phyloP scores from a whole-genome alignment of 1,140 invertebrate species.

The Phthorimaea operculella region DNA sequence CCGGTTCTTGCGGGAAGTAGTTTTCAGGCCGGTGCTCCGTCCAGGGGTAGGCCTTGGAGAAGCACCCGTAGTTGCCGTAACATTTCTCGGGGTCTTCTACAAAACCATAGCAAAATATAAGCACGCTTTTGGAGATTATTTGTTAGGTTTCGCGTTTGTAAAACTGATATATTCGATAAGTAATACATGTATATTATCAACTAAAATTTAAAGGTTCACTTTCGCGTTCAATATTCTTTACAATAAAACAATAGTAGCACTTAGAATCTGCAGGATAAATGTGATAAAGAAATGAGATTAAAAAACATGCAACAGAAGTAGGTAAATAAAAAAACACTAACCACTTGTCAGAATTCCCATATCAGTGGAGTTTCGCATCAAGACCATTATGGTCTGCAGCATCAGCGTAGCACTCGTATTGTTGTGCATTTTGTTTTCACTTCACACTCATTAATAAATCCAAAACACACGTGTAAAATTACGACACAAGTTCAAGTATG shows the following conservation, averaged over 20 bases:
- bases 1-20: slow-evolving; percentile 75
- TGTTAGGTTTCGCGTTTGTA: too few species aligned
- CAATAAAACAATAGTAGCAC: too few species aligned
- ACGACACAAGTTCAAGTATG: too few species aligned
- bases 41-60: slow-evolving; percentile 84
- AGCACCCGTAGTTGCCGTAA: slow-evolving; percentile 85
- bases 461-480: not conserved
- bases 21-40: slow-evolving; percentile 81
- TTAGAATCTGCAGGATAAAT: too few species aligned
- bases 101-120: slow-evolving; percentile 10
- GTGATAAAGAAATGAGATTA: too few species aligned
- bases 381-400: slow-evolving; percentile 63
- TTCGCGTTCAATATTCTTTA: too few species aligned
- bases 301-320: not conserved
- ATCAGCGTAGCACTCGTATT: slow-evolving; percentile 59
- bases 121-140: not conserved
- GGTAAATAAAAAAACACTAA: not conserved
- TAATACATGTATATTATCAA: slow-evolving; percentile 5
- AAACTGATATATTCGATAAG: too few species aligned
- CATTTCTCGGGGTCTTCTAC: slow-evolving; percentile 68
- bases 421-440: slow-evolving; percentile 42
- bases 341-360: slow-evolving; percentile 18
- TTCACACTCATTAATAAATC: slow-evolving; percentile 1
- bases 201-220: too few species aligned
- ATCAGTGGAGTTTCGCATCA: slow-evolving; percentile 56